Conservation (phyloP, 1,140 invertebrate species). For the Drosophila setifemur region DNA sequence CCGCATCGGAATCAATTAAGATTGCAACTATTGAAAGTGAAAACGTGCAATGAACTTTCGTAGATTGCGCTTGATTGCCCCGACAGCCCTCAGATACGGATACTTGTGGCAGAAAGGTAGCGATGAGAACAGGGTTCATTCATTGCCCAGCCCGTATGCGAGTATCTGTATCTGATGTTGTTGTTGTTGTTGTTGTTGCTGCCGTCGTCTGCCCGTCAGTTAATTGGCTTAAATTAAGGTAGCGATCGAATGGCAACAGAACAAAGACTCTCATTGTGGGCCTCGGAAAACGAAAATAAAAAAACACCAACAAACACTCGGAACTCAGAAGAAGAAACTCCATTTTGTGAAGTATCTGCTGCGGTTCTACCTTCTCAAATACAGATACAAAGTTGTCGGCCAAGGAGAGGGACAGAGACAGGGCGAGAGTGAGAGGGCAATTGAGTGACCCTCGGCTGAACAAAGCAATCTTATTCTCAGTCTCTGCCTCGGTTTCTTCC, state of each 20-base stretch:
- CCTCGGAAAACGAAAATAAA: background rate
- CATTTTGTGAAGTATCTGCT: slow-evolving; percentile 55
- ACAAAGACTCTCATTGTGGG: slow-evolving; percentile 59
- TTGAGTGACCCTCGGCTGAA: slow-evolving; percentile 73
- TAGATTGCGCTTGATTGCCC: slow-evolving; percentile 62
- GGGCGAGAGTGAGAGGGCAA: slow-evolving; percentile 41
- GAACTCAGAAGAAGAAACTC: slow-evolving; percentile 46
- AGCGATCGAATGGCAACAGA: slow-evolving; percentile 71
- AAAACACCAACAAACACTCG: background rate
- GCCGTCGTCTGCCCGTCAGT: slow-evolving; percentile 58
- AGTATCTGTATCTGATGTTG: slow-evolving; percentile 3
- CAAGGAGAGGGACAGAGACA: background rate
- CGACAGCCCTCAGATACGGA: slow-evolving; percentile 30
- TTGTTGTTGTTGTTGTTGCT: slow-evolving; percentile 1
- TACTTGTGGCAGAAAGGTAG: slow-evolving; percentile 26
- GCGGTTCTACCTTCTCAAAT: slow-evolving; percentile 43
- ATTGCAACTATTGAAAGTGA: slow-evolving; percentile 70
- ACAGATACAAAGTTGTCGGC: slow-evolving; percentile 63
- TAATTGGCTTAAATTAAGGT: slow-evolving; percentile 83
- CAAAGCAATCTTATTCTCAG: slow-evolving; percentile 67
- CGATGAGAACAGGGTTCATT: slow-evolving; percentile 23
- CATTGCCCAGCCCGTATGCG: slow-evolving; percentile 28
- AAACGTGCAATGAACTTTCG: slow-evolving; percentile 73
- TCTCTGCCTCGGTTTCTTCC: slow-evolving; percentile 30
- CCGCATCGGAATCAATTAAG: slow-evolving; percentile 70